Conservation (phyloP, 2,888 invertebrate species). For the Melanchra persicariae region DNA sequence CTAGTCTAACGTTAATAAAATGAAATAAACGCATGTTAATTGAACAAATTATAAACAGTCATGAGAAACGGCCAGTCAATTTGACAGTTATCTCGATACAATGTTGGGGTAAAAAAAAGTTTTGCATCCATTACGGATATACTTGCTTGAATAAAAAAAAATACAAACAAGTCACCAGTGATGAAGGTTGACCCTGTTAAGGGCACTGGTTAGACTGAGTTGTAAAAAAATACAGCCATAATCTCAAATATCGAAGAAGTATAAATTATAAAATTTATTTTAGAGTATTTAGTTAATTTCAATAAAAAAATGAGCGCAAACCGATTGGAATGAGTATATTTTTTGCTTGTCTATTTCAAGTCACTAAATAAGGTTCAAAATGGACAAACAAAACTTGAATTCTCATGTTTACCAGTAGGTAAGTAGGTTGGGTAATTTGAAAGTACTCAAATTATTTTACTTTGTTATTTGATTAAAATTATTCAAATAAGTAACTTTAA, state of each 20-base stretch:
- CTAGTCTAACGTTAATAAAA: not conserved
- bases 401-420: not conserved
- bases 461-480: conserved; percentile 6
- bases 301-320: conserved; percentile 4
- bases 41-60: not conserved
- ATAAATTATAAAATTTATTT: not conserved
- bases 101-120: not conserved
- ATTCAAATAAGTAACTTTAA: not conserved
- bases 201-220: not conserved
- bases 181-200: conserved; percentile 11
- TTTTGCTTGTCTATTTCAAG: conserved; percentile 79
- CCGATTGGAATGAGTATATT: not conserved
- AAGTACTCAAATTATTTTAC: conserved; percentile 24
- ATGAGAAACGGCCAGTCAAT: not conserved
- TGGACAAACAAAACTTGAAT: conserved; percentile 72
- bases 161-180: too few relatives aligned
- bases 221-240: conserved; percentile 1
- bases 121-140: not conserved
- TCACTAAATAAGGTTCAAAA: conserved; percentile 69
- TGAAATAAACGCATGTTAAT: not conserved
- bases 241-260: not conserved
- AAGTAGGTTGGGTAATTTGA: conserved; percentile 10
- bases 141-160: not conserved
- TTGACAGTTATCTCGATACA: not conserved
- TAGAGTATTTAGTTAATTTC: conserved; percentile 4